Conservation (phyloP, 2,113 vertebrate genomes). For the Psittacara wagleri region DNA sequence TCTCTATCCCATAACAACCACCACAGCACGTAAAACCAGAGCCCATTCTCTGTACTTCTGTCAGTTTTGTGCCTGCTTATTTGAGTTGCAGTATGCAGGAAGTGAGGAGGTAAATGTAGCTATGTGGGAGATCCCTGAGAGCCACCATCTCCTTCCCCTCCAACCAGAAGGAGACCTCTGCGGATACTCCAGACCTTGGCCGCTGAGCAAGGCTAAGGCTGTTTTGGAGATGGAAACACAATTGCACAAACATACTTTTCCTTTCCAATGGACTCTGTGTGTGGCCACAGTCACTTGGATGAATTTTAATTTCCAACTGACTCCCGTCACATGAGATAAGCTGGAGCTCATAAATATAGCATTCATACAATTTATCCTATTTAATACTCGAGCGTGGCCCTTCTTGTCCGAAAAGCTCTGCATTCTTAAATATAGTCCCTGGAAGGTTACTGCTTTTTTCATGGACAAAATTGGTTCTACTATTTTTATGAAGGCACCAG, state of each 20-base stretch:
- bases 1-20: not conserved
- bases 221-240: constrained; percentile 41
- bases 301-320: constrained; percentile 54
- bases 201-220: not conserved
- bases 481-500: not conserved
- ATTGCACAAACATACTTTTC: constrained; percentile 59
- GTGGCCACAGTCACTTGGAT: constrained; percentile 46
- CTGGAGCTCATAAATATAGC: constrained; percentile 2
- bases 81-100: not conserved
- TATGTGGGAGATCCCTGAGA: not conserved
- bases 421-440: not conserved
- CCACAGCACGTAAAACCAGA: not conserved
- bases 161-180: not conserved
- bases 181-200: constrained; percentile 25
- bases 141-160: not conserved
- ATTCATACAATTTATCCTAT: not conserved
- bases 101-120: not conserved
- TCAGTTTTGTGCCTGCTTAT: not conserved
- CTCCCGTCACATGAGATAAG: constrained; percentile 35
- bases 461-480: not conserved
- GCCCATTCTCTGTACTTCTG: not conserved
- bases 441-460: not conserved
- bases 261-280: constrained; percentile 47
- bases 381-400: not conserved
- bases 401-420: not conserved